Conservation (phyloP, 2,888 invertebrate species). For the Agrochola lota region DNA sequence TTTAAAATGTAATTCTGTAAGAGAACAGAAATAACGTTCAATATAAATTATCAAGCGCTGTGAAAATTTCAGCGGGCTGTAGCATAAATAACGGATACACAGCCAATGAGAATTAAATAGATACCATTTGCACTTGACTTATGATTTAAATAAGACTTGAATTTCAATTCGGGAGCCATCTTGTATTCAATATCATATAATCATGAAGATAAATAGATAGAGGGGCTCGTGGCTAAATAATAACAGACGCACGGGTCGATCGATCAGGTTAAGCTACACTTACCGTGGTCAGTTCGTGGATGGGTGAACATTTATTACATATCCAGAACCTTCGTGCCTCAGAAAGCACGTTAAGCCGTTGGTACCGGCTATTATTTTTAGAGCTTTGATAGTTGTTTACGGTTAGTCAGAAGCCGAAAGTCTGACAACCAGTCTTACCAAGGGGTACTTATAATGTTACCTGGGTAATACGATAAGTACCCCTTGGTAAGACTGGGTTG, state of each 20-base stretch:
- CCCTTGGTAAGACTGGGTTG: too few relatives aligned
- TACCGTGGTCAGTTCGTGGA: neutral
- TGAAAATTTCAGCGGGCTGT: constrained; percentile 73
- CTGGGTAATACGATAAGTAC: too few relatives aligned
- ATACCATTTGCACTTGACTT: constrained; percentile 68
- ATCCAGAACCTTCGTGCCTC: too few relatives aligned
- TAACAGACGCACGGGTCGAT: neutral
- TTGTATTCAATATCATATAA: constrained; percentile 41
- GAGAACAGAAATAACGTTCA: constrained; percentile 68
- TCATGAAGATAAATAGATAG: constrained; percentile 43
- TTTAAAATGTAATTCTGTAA: constrained; percentile 49
- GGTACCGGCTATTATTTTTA: neutral
- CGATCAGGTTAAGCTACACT: neutral
- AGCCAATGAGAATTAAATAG: constrained; percentile 71
- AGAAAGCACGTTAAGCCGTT: neutral
- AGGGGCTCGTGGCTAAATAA: neutral
- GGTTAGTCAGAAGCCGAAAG: neutral
- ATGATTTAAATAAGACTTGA: constrained; percentile 56
- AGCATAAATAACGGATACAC: constrained; percentile 71
- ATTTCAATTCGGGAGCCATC: constrained; percentile 45
- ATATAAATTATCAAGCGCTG: constrained; percentile 68
- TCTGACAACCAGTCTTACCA: too few relatives aligned
- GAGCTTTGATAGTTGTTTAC: neutral
- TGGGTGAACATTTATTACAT: too few relatives aligned
- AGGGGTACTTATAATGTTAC: too few relatives aligned